These are phyloP conservation scores for Acleris cristana DNA, from an alignment of 2,888 invertebrate genomes.

Conservation along the genomic window DNA sequence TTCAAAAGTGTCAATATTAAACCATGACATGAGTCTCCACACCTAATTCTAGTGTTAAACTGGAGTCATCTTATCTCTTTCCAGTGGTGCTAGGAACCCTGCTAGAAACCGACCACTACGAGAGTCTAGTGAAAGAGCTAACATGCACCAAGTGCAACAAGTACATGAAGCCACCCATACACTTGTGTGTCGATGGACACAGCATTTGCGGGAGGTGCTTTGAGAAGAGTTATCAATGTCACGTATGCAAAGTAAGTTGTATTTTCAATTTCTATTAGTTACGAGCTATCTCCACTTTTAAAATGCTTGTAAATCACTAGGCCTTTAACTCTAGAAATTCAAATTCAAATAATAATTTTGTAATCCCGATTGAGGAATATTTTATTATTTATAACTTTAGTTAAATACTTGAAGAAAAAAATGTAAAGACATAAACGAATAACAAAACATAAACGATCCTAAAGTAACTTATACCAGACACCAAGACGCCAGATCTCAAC, in stretches of 20 bases:
- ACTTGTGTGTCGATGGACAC: conserved; percentile 78
- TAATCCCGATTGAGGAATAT: background rate
- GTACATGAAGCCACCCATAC: conserved; percentile 79
- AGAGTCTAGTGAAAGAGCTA: conserved; percentile 74
- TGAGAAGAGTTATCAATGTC: conserved; percentile 73
- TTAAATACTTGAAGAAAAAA: background rate
- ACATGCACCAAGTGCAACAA: conserved; percentile 76
- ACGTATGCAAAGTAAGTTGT: conserved; percentile 65
- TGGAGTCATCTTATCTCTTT: conserved; percentile 39
- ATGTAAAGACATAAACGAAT: too few relatives aligned
- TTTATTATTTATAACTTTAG: background rate
- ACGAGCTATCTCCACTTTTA: background rate
- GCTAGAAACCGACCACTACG: conserved; percentile 78
- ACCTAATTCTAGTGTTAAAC: background rate
- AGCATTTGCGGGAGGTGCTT: conserved; percentile 73
- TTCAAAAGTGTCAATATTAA: background rate
- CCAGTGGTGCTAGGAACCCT: conserved; percentile 73
- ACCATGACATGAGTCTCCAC: background rate
- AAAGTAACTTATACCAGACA: too few relatives aligned
- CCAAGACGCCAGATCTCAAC: too few relatives aligned
- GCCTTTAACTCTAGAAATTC: too few relatives aligned
- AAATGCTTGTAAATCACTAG: background rate
- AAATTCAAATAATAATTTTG: background rate
- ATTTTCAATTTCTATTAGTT: background rate
- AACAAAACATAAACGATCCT: too few relatives aligned